Conservation (phyloP, 92 coral and sea anemone species). For the Pocillopora grandis region DNA sequence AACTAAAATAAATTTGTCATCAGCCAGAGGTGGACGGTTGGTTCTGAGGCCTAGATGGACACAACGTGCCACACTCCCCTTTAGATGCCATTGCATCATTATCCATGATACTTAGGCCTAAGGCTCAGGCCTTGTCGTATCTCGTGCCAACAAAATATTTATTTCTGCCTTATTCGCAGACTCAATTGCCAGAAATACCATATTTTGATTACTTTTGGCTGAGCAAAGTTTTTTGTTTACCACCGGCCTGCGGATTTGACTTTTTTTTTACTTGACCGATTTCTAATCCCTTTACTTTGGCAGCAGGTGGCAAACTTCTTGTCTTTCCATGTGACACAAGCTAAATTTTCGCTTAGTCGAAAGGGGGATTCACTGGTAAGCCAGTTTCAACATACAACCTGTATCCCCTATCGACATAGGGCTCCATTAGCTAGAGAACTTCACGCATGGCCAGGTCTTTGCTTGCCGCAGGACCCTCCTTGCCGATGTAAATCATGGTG, state of each 20-base stretch:
- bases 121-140: no score
- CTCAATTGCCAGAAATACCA: no score
- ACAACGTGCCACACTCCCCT: no score
- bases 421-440: slow-evolving; percentile 32
- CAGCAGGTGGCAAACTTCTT: not conserved
- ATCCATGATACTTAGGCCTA: no score
- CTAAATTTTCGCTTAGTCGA: slow-evolving; percentile 3
- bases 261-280: not conserved
- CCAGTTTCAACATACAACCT: slow-evolving; percentile 50
- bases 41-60: no score
- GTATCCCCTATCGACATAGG: slow-evolving; percentile 42
- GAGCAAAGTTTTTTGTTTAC: slow-evolving; percentile 24
- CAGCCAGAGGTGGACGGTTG: no score
- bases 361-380: slow-evolving; percentile 41
- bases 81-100: no score
- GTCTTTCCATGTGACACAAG: slow-evolving; percentile 42
- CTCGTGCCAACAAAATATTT: no score
- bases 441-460: slow-evolving; percentile 34
- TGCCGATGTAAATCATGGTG: slow-evolving; percentile 32
- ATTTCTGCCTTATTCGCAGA: no score
- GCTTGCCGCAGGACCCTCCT: slow-evolving; percentile 38
- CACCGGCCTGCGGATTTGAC: slow-evolving; percentile 11
- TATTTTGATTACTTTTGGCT: slow-evolving; percentile 11
- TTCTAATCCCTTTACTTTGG: no score
- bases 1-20: no score